Conservation (phyloP, 2,797 vertebrate species). For the Mormyrus proboscirostris region DNA sequence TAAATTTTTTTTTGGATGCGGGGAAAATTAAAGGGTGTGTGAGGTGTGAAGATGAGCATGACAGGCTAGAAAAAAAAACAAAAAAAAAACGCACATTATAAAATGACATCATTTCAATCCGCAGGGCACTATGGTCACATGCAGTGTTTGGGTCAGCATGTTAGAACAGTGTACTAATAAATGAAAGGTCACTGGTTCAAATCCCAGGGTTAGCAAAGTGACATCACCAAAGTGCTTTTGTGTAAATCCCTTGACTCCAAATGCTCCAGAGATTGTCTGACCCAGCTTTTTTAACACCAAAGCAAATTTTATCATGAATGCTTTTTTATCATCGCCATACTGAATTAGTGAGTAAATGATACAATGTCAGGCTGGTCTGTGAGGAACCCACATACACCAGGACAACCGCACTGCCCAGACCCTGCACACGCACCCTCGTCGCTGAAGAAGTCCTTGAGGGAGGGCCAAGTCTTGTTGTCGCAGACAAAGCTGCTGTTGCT, state of each 20-base stretch:
- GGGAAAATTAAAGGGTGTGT: not conserved
- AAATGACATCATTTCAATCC: not conserved
- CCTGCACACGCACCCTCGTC: conserved; percentile 63
- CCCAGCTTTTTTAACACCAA: not conserved
- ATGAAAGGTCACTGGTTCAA: not conserved
- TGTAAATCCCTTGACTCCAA: not conserved
- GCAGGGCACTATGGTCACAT: not conserved
- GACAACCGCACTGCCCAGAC: not conserved
- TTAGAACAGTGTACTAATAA: not conserved
- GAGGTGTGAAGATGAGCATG: not conserved
- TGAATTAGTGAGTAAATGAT: not conserved
- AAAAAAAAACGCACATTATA: not conserved
- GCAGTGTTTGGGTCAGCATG: not conserved
- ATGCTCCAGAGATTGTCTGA: not conserved
- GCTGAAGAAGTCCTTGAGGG: conserved; percentile 64
- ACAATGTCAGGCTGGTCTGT: not conserved
- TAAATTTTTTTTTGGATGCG: not conserved
- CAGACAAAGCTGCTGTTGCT: conserved; percentile 66
- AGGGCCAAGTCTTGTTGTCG: conserved; percentile 74
- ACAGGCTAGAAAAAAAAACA: not conserved
- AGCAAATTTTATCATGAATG: not conserved
- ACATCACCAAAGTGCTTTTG: not conserved
- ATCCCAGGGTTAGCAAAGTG: not conserved
- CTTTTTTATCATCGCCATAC: not conserved
- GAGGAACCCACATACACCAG: not conserved